These are phyloP conservation scores for Larimichthys polyactis DNA, from an alignment of 2,113 vertebrate genomes.

Conservation along the genomic window DNA sequence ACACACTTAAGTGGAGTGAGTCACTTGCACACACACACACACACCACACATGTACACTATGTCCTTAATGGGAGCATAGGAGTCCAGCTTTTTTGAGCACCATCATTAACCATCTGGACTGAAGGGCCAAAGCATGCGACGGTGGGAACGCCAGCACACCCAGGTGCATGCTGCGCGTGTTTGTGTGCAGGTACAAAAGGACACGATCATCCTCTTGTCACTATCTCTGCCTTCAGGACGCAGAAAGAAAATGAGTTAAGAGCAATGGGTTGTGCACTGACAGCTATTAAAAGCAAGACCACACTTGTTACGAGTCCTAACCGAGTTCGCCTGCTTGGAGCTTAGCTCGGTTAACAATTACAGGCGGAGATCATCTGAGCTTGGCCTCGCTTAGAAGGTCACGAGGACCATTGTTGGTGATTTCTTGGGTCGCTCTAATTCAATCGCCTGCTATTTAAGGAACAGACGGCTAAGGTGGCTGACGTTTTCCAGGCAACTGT, in stretches of 20 bases:
- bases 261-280: constrained; percentile 21
- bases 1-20: constrained; percentile 40
- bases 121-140: constrained; percentile 38
- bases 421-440: constrained; percentile 14
- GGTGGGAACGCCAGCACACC: constrained; percentile 14
- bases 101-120: constrained; percentile 70
- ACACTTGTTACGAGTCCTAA: constrained; percentile 24
- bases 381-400: constrained; percentile 21
- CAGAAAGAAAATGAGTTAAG: constrained; percentile 15
- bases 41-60: not conserved
- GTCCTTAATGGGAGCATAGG: constrained; percentile 47
- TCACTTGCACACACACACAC: constrained; percentile 12
- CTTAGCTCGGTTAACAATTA: constrained; percentile 40
- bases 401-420: not conserved
- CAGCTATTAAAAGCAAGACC: constrained; percentile 24
- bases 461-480: not conserved
- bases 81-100: constrained; percentile 55
- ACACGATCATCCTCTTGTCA: constrained; percentile 40
- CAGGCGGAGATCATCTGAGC: constrained; percentile 27
- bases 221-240: constrained; percentile 44
- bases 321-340: constrained; percentile 35
- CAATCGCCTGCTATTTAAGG: not conserved
- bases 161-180: constrained; percentile 25
- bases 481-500: constrained; percentile 10
- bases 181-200: constrained; percentile 42